phyloP scores from a whole-genome alignment of 1,140 invertebrate species.

The Leptestheria dahalacensis region DNA sequence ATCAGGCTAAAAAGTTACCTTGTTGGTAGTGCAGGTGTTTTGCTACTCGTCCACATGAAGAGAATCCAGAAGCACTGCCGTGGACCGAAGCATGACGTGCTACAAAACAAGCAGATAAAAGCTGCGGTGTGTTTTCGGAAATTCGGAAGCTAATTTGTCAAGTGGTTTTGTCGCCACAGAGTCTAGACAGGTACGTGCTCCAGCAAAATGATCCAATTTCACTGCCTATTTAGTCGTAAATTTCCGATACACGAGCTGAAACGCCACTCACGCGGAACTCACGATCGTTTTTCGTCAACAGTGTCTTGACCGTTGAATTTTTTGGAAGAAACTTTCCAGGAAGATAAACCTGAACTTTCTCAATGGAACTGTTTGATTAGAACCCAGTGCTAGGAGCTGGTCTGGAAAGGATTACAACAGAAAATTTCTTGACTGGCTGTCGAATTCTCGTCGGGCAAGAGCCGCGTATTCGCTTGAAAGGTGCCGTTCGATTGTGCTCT shows the following conservation, averaged over 20 bases:
- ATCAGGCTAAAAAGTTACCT: too few species aligned
- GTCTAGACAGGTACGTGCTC: not conserved
- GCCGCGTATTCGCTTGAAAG: not conserved
- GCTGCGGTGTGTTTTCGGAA: not conserved
- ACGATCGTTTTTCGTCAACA: not conserved
- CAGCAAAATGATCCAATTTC: not conserved
- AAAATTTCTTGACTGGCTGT: too few species aligned
- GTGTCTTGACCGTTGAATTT: too few species aligned
- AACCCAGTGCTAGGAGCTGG: too few species aligned
- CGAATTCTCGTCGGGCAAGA: too few species aligned
- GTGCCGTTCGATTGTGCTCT: not conserved
- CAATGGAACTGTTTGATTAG: too few species aligned
- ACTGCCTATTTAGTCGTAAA: not conserved
- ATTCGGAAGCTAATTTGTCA: not conserved
- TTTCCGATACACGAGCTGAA: not conserved
- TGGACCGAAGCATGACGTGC: not conserved
- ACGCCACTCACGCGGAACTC: not conserved
- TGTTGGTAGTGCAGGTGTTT: too few species aligned
- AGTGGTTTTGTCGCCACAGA: not conserved
- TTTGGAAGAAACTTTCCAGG: too few species aligned
- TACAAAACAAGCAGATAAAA: not conserved
- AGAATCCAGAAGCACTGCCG: not conserved
- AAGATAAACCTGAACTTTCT: too few species aligned
- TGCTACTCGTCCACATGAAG: not conserved
- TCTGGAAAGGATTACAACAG: too few species aligned